These are phyloP conservation scores for Saguinus midas DNA, from an alignment of 2,113 vertebrate species.

Conservation along the genomic window DNA sequence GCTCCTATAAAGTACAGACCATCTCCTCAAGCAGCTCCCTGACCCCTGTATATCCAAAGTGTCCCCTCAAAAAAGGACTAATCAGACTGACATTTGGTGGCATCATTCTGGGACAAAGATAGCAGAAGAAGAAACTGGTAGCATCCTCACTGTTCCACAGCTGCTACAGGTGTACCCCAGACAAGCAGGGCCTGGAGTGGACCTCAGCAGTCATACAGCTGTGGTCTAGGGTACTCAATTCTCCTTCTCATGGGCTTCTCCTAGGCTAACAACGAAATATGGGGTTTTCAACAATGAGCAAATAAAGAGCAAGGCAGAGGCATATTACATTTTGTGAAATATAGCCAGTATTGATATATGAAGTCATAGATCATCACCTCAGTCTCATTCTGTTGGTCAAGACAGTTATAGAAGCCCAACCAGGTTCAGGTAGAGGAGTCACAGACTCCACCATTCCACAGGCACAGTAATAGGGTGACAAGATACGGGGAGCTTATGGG, in stretches of 20 bases:
- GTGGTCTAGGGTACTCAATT: not conserved
- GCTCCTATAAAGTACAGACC: too few species aligned
- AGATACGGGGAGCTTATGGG: not conserved
- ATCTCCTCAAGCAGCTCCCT: too few species aligned
- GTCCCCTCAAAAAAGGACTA: too few species aligned
- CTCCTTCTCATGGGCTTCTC: not conserved
- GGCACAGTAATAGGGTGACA: not conserved
- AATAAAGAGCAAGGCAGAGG: not conserved
- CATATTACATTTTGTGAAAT: not conserved
- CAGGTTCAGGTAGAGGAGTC: not conserved
- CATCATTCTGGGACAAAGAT: too few species aligned
- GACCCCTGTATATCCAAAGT: too few species aligned
- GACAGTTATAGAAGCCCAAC: not conserved
- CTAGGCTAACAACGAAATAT: not conserved
- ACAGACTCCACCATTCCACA: not conserved
- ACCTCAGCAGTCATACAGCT: too few species aligned
- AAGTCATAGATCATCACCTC: not conserved
- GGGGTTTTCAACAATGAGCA: not conserved
- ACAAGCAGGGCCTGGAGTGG: too few species aligned
- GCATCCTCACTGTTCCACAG: too few species aligned
- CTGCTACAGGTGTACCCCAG: too few species aligned
- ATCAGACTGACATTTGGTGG: too few species aligned
- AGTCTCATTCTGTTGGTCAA: not conserved
- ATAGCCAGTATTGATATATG: not conserved
- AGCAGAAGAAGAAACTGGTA: too few species aligned